Base-by-base conservation (phyloP, 2,797 vertebrate species). In the Peromyscus eremicus region DNA sequence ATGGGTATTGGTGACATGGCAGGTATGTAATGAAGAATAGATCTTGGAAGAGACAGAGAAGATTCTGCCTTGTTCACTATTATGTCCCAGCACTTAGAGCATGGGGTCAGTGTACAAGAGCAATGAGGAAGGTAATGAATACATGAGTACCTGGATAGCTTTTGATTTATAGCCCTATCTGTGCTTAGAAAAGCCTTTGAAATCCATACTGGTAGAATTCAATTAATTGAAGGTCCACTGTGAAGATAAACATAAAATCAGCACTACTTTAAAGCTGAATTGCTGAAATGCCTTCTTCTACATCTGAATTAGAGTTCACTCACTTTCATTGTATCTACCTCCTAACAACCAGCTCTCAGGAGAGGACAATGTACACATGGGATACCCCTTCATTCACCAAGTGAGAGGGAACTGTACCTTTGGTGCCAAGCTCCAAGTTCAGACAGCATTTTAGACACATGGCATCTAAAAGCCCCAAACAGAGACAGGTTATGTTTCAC, bases 101-200 rank as follows among this genome's bases (percentile, higher is more conserved):
- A 43, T 7, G 7, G 21, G 64, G 34, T 55, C 62, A 73, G 49
- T 57, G 40, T 64, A 60, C 21, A 55, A 40, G 29, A 70, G 71
- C 77, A 64, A 88, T 2, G 27, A 94, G 25, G 55, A 84, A 89
- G 32, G 32, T n/a, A 66, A n/a, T n/a, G 32, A 90, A 91, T 81
- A 19, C 29, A 75, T 17, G 29, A 86, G 34, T 4, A 37, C 40
- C 34, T 49, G 70, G 60, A 55, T 71, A 64, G 7, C 21, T 57
- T 94, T 80, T 83, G 68, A 62, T 95, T 81, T 81, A 66, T 27
- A 93, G 29, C 12, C 64, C 34, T 83, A 55, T 29, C 27, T 52
- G n/a, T 76, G 34, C 76, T 94, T 32, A 83, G 95, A 64, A 89
- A 91, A 86, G 55, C 71, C 80, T 71, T 96, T 95, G 92, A 93